phyloP scores from a whole-genome alignment of 2,888 invertebrate genomes.

The Creontiades dilutus region DNA sequence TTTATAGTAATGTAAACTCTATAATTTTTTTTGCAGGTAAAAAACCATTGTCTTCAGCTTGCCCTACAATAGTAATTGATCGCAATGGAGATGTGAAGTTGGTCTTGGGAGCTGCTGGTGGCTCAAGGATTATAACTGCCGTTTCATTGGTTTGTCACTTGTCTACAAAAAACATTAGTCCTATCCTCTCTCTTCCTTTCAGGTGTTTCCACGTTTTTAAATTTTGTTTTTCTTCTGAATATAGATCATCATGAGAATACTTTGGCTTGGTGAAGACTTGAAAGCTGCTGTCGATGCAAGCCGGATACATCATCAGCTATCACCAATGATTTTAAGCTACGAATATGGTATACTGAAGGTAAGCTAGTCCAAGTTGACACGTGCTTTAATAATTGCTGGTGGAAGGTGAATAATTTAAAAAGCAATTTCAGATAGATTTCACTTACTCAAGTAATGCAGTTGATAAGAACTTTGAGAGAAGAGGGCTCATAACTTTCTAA shows the following conservation, averaged over 20 bases:
- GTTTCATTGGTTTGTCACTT: constrained; percentile 77
- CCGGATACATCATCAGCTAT: constrained; percentile 92
- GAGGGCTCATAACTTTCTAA: too few relatives aligned
- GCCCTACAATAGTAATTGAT: constrained; percentile 88
- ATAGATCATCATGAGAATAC: constrained; percentile 84
- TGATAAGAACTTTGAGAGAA: too few relatives aligned
- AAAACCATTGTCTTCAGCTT: constrained; percentile 92
- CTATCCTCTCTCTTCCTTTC: too few relatives aligned
- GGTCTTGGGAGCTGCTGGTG: constrained; percentile 81
- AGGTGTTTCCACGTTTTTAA: too few relatives aligned
- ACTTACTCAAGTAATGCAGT: too few relatives aligned
- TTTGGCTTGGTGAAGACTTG: constrained; percentile 84
- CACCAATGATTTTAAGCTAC: constrained; percentile 86
- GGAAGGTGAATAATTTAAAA: too few relatives aligned
- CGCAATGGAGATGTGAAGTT: constrained; percentile 78
- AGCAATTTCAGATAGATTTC: too few relatives aligned
- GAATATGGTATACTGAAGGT: constrained; percentile 84
- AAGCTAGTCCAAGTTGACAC: constrained; percentile 73
- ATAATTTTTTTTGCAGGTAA: constrained; percentile 80
- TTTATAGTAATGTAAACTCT: too few relatives aligned
- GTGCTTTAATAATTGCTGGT: background rate
- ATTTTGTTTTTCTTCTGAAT: too few relatives aligned
- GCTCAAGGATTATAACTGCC: constrained; percentile 81
- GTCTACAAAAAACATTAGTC: background rate
- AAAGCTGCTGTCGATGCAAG: constrained; percentile 85